These are phyloP conservation scores for Chironex yamaguchii DNA, from an alignment of 30 jellyfish, hydroid and myxozoan genomes.

Conservation along the genomic window DNA sequence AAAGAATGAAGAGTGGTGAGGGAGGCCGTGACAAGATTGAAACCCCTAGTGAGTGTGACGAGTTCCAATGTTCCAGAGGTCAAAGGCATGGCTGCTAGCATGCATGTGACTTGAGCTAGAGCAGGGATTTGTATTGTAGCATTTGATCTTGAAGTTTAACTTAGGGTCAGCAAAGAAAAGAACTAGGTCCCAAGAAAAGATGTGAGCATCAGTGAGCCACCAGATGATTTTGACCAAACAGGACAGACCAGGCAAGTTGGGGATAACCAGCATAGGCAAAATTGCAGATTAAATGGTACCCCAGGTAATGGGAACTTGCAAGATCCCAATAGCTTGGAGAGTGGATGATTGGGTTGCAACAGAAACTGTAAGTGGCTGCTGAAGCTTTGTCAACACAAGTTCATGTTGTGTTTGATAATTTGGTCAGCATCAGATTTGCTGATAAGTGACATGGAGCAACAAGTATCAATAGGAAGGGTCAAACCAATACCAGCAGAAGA, in stretches of 20 bases:
- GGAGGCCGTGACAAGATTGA: too few relatives aligned
- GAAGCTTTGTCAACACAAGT: slow-evolving; percentile 11
- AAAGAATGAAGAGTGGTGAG: too few relatives aligned
- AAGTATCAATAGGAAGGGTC: too few relatives aligned
- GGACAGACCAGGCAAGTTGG: slow-evolving; percentile 23
- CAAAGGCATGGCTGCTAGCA: too few relatives aligned
- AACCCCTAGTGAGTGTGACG: too few relatives aligned
- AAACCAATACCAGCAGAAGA: slow-evolving; percentile 76
- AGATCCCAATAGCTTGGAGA: slow-evolving; percentile 7
- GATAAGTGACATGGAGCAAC: not conserved
- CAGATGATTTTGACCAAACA: not conserved
- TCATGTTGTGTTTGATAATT: not conserved
- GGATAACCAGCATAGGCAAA: slow-evolving; percentile 45
- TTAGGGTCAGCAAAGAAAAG: slow-evolving; percentile 5
- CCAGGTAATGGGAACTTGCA: slow-evolving; percentile 54
- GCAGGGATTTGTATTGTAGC: not conserved
- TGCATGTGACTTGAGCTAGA: too few relatives aligned
- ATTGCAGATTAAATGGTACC: not conserved
- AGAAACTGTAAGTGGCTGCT: slow-evolving; percentile 50
- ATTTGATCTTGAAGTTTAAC: not conserved
- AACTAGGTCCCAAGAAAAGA: slow-evolving; percentile 2
- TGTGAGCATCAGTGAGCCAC: slow-evolving; percentile 13
- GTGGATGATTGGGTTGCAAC: slow-evolving; percentile 17
- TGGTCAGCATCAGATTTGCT: slow-evolving; percentile 1
- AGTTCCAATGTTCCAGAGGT: too few relatives aligned